Evolutionary conservation across 2,888 invertebrate genomes (phyloP).

Genomic region (Drosophila formosana): DNA sequence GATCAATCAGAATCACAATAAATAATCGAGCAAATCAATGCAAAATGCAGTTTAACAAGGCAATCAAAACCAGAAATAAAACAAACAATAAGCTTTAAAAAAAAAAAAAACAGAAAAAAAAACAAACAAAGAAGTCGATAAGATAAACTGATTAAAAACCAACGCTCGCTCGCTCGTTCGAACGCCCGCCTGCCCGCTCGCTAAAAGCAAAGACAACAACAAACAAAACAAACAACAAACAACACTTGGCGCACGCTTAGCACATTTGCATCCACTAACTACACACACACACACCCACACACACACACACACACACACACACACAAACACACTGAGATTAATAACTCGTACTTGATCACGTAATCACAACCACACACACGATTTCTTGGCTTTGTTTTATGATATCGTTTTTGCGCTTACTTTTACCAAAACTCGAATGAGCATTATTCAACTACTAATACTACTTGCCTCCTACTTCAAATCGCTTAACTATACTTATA

Average conservation of each 20-base stretch:
- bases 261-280: constrained; percentile 67
- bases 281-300: constrained; percentile 11
- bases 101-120: constrained; percentile 29
- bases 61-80: constrained; percentile 41
- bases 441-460: constrained; percentile 61
- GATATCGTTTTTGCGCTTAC: constrained; percentile 56
- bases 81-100: constrained; percentile 24
- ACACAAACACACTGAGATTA: constrained; percentile 20
- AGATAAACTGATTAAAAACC: constrained; percentile 25
- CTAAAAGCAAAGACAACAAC: constrained; percentile 56
- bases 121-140: constrained; percentile 29
- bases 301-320: constrained; percentile 9
- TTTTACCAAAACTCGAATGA: constrained; percentile 67
- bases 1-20: constrained; percentile 55
- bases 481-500: constrained; percentile 70
- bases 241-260: constrained; percentile 72
- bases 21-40: constrained; percentile 64
- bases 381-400: constrained; percentile 53
- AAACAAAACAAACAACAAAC: constrained; percentile 31
- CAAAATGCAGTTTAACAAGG: constrained; percentile 59
- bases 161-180: constrained; percentile 27
- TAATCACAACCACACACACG: constrained; percentile 31
- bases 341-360: constrained; percentile 29
- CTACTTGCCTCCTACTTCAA: constrained; percentile 63
- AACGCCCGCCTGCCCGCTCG: constrained; percentile 38